These are phyloP conservation scores for Bryconaethiops microstoma DNA, from an alignment of 2,797 vertebrate species.

Conservation along the genomic window DNA sequence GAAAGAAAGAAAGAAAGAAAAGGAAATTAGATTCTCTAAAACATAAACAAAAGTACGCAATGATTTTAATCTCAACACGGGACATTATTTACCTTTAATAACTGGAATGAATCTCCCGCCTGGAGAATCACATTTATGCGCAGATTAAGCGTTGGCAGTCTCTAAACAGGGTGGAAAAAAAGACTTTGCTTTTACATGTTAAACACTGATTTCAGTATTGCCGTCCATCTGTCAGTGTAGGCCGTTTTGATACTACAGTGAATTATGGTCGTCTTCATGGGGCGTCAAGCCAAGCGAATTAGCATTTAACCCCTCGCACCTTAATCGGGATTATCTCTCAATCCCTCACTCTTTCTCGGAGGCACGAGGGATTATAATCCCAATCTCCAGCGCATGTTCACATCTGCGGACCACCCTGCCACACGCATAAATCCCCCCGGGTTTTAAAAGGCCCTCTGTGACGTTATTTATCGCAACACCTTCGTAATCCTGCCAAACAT, in stretches of 20 bases:
- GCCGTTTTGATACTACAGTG: not conserved
- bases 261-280: constrained; percentile 5
- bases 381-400: constrained; percentile 27
- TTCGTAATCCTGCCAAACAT: constrained; percentile 53
- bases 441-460: constrained; percentile 38
- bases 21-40: constrained; percentile 28
- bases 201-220: constrained; percentile 27
- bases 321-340: constrained; percentile 56
- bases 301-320: constrained; percentile 54
- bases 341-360: constrained; percentile 22
- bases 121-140: not conserved
- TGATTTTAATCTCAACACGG: constrained; percentile 5
- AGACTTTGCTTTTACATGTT: not conserved
- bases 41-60: constrained; percentile 27
- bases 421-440: constrained; percentile 40
- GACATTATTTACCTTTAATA: constrained; percentile 27
- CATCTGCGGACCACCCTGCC: constrained; percentile 6
- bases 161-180: not conserved
- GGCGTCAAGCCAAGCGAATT: constrained; percentile 30
- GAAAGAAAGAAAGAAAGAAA: not conserved
- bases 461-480: constrained; percentile 51
- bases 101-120: not conserved
- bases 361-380: constrained; percentile 50
- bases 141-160: constrained; percentile 11
- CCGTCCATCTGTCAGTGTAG: constrained; percentile 11